A percentile compares a stretch with the other conserved stretches of the same genome.
phyloP scores from a whole-genome alignment of 2,888 invertebrate genomes.

The Amphimallon solstitiale region DNA sequence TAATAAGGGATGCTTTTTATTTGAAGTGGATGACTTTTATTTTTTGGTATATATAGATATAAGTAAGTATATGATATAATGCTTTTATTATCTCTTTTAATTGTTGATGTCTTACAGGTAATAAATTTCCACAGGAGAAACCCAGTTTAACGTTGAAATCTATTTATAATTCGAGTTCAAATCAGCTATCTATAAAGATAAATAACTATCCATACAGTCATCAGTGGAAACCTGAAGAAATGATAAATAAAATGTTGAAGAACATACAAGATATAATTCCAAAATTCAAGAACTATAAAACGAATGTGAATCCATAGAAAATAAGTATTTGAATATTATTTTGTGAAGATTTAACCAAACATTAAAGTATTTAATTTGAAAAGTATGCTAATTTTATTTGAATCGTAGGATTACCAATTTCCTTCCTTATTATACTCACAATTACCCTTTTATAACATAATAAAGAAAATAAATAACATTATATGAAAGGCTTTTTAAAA shows the following conservation, averaged over 20 bases:
- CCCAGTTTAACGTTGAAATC: conserved; percentile 68
- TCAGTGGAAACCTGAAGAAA: conserved; percentile 51
- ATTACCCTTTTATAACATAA: too few relatives aligned
- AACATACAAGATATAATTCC: conserved; percentile 44
- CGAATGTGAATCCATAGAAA: too few relatives aligned
- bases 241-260: conserved; percentile 55
- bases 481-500: too few relatives aligned
- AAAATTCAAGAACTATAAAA: conserved; percentile 1
- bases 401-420: too few relatives aligned
- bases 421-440: too few relatives aligned
- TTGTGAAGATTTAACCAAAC: too few relatives aligned
- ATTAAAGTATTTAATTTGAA: too few relatives aligned
- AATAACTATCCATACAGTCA: conserved; percentile 57
- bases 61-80: conserved; percentile 57
- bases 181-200: conserved; percentile 41
- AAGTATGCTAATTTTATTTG: too few relatives aligned
- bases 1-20: conserved; percentile 67
- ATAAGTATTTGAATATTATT: too few relatives aligned
- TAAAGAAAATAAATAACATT: too few relatives aligned
- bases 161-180: conserved; percentile 63
- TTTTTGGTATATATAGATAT: conserved; percentile 70
- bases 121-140: conserved; percentile 67
- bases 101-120: conserved; percentile 49
- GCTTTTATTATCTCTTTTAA: not conserved
- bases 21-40: conserved; percentile 72